Evolutionary conservation across 2,888 invertebrate species (phyloP), one percentile per base, ranked within the genome.

Genomic region (Brenthis hecate): DNA sequence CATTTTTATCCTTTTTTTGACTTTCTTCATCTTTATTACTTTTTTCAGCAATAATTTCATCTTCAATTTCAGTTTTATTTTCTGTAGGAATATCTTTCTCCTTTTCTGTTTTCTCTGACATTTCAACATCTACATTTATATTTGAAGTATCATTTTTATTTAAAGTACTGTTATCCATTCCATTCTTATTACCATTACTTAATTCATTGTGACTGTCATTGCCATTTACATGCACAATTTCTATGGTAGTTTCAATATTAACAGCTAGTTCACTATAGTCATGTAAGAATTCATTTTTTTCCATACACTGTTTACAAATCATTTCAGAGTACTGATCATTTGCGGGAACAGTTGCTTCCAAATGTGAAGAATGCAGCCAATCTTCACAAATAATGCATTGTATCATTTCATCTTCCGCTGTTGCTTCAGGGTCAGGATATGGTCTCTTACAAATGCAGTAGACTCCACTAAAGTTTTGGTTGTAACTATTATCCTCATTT

Each of bases 371-470:
- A 91, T 99, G 99, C 79, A 96, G 97, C 99, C 99, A 99, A 86
- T 99, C 99, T 85, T 99, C 99, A 86, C 99, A 99, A 65, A 99
- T 92, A 56, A 97, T 94, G 82, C 99, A 99, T 83, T 99, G 99
- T 61, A 99, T 95, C 99, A 99, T 99, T 78, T 97, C 96, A 89
- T 98, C 98, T 65, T 96, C 96, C 51, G 94, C 88, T 5, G 94
- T 93, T 81, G 95, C 95, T 13, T 98, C 98, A 0, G 96, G 96
- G 88, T 99, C 99, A 13, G 99, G 99, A 88, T 99, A 99, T 0
- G 99, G 99, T 66, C 98, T 94, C 54, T 95, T 92, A 85, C 99
- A 99, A 13, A 92, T 95, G 83, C 99, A 99, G 87, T 99, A 99
- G 2, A 96, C 83, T 0, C 99, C 99, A 79, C 94, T 94, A 81